phyloP scores from a whole-genome alignment of 2,113 vertebrate species.

The Lontra canadensis region DNA sequence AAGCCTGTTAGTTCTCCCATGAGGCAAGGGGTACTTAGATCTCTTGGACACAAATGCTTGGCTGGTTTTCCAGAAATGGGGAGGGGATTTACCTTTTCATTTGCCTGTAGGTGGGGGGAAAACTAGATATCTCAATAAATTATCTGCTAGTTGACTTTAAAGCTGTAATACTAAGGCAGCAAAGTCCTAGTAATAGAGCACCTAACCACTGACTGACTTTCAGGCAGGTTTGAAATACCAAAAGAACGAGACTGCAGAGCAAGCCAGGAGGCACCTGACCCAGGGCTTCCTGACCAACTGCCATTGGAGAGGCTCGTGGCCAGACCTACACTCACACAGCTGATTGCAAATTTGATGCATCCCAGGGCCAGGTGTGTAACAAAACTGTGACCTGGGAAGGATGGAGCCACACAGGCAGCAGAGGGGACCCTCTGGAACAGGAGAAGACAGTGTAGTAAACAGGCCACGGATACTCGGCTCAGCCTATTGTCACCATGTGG shows the following conservation, averaged over 20 bases:
- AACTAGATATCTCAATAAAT: background rate
- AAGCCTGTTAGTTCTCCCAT: slow-evolving; percentile 28
- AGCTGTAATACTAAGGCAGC: background rate
- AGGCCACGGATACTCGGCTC: background rate
- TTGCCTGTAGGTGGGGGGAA: background rate
- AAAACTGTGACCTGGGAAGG: background rate
- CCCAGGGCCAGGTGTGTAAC: background rate
- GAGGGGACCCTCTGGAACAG: background rate
- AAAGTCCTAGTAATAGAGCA: background rate
- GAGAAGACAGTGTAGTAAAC: background rate
- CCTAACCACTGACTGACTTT: background rate
- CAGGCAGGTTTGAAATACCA: background rate
- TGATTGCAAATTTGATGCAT: background rate
- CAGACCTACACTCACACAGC: background rate
- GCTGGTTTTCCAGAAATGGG: background rate
- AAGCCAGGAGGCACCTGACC: background rate
- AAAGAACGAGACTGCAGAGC: background rate
- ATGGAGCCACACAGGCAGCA: background rate
- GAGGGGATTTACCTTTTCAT: slow-evolving; percentile 1
- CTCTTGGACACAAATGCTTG: background rate
- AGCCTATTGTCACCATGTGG: background rate
- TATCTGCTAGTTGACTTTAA: background rate
- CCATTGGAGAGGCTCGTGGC: background rate
- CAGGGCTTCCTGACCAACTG: background rate
- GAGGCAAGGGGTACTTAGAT: background rate